Percentiles rank a stretch among this genome's conserved stretches.
Evolutionary conservation across 2,113 vertebrate genomes (phyloP).

Genomic region (Turdus rufiventris): DNA sequence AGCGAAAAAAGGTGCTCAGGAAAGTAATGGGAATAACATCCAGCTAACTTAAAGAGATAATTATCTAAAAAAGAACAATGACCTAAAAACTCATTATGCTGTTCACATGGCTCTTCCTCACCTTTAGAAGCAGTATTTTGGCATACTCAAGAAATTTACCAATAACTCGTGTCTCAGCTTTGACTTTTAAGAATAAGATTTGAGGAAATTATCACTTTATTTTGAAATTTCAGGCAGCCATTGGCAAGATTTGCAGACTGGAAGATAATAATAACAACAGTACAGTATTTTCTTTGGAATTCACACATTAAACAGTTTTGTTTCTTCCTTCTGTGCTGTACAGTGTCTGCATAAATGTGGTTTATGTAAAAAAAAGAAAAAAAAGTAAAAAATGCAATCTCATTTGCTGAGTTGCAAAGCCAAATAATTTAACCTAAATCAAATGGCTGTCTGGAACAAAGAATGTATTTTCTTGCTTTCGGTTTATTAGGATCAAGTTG

Average conservation of each 20-base stretch:
- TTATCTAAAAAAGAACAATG: background rate
- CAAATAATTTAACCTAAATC: conserved; percentile 52
- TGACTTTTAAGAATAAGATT: conserved; percentile 1
- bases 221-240: conserved; percentile 25
- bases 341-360: background rate
- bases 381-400: background rate
- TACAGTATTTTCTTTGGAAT: conserved; percentile 59
- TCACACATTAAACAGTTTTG: conserved; percentile 7
- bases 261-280: conserved; percentile 33
- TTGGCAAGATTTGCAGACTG: conserved; percentile 34
- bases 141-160: background rate
- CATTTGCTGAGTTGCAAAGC: conserved; percentile 24
- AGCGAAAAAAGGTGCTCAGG: background rate
- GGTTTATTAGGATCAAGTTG: background rate
- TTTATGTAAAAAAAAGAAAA: background rate
- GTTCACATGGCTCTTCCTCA: background rate
- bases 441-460: conserved; percentile 17
- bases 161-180: background rate
- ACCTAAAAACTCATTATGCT: background rate
- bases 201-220: conserved; percentile 51
- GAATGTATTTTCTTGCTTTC: background rate
- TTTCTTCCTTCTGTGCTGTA: conserved; percentile 23
- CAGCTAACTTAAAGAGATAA: background rate
- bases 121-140: background rate
- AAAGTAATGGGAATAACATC: background rate